Conservation (phyloP, 2,797 vertebrate genomes). For the Hippopotamyrus pictus region DNA sequence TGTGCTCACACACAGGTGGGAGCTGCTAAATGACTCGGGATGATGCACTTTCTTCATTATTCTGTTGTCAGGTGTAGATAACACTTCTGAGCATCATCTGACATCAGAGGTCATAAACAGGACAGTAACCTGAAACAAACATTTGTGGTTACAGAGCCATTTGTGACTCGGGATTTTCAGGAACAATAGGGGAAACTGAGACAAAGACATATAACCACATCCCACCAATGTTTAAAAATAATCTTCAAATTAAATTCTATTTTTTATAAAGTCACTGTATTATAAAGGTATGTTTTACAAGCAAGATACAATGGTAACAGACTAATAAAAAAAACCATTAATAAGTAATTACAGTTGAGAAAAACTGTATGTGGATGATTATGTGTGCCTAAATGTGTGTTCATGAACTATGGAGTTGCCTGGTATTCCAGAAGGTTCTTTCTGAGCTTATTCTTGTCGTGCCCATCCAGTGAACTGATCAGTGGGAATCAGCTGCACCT, state of each 20-base stretch:
- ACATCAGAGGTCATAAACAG: neutral
- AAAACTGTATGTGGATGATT: neutral
- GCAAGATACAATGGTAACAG: neutral
- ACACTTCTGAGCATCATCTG: neutral
- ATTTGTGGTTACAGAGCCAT: neutral
- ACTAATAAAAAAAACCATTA: neutral
- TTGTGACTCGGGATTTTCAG: neutral
- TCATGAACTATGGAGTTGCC: neutral
- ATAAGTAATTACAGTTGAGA: neutral
- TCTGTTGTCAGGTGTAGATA: neutral
- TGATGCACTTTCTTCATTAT: neutral
- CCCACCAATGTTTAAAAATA: neutral
- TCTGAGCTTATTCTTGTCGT: neutral
- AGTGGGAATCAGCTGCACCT: neutral
- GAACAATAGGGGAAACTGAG: neutral
- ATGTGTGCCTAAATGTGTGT: neutral
- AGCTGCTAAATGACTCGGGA: neutral
- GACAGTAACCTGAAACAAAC: neutral
- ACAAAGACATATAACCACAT: neutral
- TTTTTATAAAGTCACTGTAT: neutral
- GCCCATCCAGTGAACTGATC: neutral
- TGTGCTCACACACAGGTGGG: neutral
- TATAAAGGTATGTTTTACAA: neutral
- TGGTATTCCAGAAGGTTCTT: neutral
- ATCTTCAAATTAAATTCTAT: neutral